Conservation (phyloP, 2,113 vertebrate species). For the Amphiprion percula region DNA sequence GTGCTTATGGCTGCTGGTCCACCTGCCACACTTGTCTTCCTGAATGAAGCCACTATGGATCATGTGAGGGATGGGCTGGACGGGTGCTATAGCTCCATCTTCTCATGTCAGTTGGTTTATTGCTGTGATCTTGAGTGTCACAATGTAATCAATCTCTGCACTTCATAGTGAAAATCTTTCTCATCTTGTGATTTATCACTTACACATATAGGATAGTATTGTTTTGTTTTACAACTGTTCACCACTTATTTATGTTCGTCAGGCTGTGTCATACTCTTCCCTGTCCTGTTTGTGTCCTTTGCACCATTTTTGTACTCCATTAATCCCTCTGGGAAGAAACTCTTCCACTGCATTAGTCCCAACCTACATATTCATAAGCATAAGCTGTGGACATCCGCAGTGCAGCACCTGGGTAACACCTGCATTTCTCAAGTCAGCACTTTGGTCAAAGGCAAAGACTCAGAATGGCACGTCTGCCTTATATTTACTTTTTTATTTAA, state of each 20-base stretch:
- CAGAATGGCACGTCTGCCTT: background rate
- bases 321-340: conserved; percentile 40
- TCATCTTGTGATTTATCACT: conserved; percentile 42
- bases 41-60: conserved; percentile 27
- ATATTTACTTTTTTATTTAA: background rate
- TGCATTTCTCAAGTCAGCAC: conserved; percentile 28
- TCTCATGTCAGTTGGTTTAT: conserved; percentile 64
- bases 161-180: conserved; percentile 13
- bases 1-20: conserved; percentile 36
- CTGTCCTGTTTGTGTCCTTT: conserved; percentile 23
- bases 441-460: conserved; percentile 33
- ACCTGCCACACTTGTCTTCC: conserved; percentile 37
- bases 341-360: conserved; percentile 46
- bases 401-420: conserved; percentile 49
- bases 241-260: conserved; percentile 21
- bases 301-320: conserved; percentile 18
- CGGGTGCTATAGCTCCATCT: conserved; percentile 50
- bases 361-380: conserved; percentile 65
- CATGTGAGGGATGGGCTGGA: conserved; percentile 45
- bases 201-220: background rate
- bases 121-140: conserved; percentile 56
- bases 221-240: conserved; percentile 7
- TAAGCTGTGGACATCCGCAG: conserved; percentile 47
- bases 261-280: conserved; percentile 12
- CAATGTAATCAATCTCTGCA: conserved; percentile 44